A percentile compares a stretch with the other conserved stretches of the same genome.
Evolutionary conservation across 2,888 invertebrate genomes (phyloP).

Genomic region (Napeogenes inachia): DNA sequence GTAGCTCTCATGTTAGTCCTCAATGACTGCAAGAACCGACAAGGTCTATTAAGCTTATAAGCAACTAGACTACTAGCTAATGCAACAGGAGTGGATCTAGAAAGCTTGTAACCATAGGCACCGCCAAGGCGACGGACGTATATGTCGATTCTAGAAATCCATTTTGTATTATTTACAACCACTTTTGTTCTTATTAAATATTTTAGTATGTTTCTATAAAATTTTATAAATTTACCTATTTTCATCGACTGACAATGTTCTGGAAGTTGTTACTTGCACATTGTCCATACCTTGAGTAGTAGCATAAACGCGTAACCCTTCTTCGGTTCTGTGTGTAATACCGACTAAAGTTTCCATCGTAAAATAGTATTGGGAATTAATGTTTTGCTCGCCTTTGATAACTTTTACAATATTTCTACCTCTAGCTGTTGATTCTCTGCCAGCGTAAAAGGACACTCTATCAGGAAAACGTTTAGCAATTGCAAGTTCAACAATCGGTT

Average conservation of each 20-base stretch:
- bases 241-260: conserved; percentile 69
- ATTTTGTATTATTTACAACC: conserved; percentile 1
- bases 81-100: conserved; percentile 71
- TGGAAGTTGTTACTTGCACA: conserved; percentile 68
- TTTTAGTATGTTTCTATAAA: too few species aligned
- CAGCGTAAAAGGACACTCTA: conserved; percentile 33
- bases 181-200: neutral
- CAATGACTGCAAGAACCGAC: conserved; percentile 79
- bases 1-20: conserved; percentile 79
- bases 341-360: conserved; percentile 81
- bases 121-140: conserved; percentile 84
- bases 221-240: conserved; percentile 60
- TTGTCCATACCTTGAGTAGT: conserved; percentile 76
- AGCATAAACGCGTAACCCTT: conserved; percentile 78
- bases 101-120: conserved; percentile 84
- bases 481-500: conserved; percentile 44
- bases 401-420: conserved; percentile 42
- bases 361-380: conserved; percentile 80
- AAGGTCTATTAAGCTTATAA: conserved; percentile 76
- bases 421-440: conserved; percentile 34
- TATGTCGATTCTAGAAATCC: conserved; percentile 31
- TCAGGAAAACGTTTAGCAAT: conserved; percentile 38
- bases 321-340: conserved; percentile 79
- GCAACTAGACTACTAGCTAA: conserved; percentile 81
- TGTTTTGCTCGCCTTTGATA: conserved; percentile 43